Conservation (phyloP, 1,140 invertebrate species). For the Trichonephila clavata region DNA sequence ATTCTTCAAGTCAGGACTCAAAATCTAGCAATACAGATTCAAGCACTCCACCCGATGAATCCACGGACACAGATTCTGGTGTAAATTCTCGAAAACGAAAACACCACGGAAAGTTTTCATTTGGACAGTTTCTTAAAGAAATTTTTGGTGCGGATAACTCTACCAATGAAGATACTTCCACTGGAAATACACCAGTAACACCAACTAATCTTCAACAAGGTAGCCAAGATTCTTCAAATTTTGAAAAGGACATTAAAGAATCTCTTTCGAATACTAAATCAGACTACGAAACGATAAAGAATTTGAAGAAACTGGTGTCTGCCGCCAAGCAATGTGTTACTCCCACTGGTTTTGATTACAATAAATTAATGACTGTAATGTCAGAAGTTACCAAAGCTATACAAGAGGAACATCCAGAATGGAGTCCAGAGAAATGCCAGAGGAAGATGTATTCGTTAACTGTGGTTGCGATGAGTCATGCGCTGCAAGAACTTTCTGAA, state of each 20-base stretch:
- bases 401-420: background rate
- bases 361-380: background rate
- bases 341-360: background rate
- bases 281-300: background rate
- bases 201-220: too few species aligned
- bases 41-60: background rate
- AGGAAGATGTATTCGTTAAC: background rate
- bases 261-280: background rate
- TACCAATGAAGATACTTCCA: background rate
- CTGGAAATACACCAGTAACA: too few species aligned
- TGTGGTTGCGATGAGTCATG: background rate
- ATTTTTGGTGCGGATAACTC: background rate
- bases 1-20: background rate
- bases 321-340: background rate
- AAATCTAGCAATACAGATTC: background rate
- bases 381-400: background rate
- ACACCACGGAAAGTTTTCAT: too few species aligned
- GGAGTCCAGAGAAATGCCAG: background rate
- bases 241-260: background rate
- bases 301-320: background rate
- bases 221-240: background rate
- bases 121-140: too few species aligned
- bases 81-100: too few species aligned
- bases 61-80: too few species aligned
- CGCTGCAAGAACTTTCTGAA: background rate